phyloP scores from a whole-genome alignment of 2,797 vertebrate genomes.

The Falco berigora region DNA sequence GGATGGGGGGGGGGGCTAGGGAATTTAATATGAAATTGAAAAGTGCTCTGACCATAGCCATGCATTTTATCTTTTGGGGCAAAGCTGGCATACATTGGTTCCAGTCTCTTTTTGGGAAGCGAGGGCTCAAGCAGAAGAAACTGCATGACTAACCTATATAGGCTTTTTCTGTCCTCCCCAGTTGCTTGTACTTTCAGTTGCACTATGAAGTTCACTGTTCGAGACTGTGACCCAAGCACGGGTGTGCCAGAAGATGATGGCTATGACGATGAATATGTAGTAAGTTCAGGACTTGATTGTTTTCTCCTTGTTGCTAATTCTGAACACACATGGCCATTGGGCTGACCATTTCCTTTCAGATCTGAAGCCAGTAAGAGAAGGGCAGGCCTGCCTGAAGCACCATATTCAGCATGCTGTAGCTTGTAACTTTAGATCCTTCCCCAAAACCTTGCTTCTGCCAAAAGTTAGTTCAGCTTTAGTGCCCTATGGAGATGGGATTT shows the following conservation, averaged over 20 bases:
- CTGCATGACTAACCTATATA: fast-evolving
- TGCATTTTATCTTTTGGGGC: fast-evolving
- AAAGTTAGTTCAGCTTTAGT: not conserved
- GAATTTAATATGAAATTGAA: not conserved
- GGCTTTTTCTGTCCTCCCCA: conserved; percentile 42
- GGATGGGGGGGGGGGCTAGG: no score
- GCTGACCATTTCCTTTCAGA: not conserved
- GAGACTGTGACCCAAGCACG: conserved; percentile 92
- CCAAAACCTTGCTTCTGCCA: not conserved
- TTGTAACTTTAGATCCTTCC: not conserved
- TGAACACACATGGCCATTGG: fast-evolving
- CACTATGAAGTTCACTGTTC: conserved; percentile 92
- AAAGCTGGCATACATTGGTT: not conserved
- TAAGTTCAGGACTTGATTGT: conserved; percentile 35
- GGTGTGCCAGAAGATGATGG: conserved; percentile 92
- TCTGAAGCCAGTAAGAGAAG: not conserved
- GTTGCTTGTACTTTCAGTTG: conserved; percentile 94
- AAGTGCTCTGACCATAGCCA: fast-evolving
- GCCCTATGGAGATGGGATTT: not conserved
- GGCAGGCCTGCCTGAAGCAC: not conserved
- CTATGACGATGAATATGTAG: conserved; percentile 96
- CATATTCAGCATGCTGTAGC: fast-evolving
- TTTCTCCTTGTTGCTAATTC: fast-evolving
- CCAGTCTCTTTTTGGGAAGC: not conserved
- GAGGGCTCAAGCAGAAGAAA: not conserved